A percentile compares a stretch with the other conserved stretches of the same genome.
phyloP scores from a whole-genome alignment of 2,113 vertebrate genomes.

The Neotragus pygmaeus region DNA sequence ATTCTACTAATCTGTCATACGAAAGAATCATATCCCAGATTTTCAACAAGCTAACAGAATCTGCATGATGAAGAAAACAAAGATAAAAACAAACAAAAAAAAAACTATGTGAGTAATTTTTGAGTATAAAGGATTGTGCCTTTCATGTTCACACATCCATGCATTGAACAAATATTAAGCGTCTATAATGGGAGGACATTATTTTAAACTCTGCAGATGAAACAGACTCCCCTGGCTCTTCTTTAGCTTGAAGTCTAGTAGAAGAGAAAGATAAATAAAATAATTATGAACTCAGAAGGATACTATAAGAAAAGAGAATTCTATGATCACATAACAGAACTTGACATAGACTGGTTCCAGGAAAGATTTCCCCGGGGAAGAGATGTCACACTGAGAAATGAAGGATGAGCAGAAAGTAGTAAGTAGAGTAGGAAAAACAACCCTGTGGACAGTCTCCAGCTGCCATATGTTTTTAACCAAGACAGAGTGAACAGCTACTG shows the following conservation, averaged over 20 bases:
- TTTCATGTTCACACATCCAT: neutral
- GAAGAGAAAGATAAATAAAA: neutral
- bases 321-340: too few species aligned
- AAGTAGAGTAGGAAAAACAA: too few species aligned
- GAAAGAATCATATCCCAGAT: too few species aligned
- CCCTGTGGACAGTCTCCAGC: too few species aligned
- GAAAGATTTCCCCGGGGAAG: too few species aligned
- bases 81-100: neutral
- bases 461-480: neutral
- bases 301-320: neutral
- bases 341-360: too few species aligned
- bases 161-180: neutral
- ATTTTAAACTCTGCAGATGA: neutral
- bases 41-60: constrained; percentile 42
- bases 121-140: neutral
- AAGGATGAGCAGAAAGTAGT: too few species aligned
- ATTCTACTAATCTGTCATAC: too few species aligned
- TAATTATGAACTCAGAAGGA: neutral
- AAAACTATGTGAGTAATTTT: neutral
- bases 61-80: constrained; percentile 72
- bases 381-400: too few species aligned
- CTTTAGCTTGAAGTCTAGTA: neutral
- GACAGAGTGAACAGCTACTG: neutral
- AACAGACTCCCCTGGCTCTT: neutral
- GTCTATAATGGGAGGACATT: neutral